Base-by-base conservation (phyloP, 1,140 invertebrate genomes). In the Lordiphosa stackelbergi region DNA sequence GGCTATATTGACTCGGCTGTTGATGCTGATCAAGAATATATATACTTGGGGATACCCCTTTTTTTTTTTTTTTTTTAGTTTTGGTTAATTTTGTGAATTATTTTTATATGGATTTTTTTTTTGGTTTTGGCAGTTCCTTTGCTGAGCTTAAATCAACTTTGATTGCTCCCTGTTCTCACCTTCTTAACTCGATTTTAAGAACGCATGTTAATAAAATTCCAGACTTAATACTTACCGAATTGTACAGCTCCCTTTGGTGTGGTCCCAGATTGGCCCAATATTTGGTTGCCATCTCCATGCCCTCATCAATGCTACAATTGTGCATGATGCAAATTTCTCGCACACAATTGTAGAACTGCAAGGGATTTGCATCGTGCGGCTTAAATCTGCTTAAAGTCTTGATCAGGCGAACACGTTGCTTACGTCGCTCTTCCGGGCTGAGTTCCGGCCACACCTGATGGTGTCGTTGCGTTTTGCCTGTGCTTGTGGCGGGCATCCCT, bases 261-360 rank as follows among this genome's bases (percentile, higher is more conserved):
- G 7, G 13, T 11, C 31, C 16, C 46, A 52, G 0, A 83, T 52
- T 2, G 35, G 57, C 42, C 78, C 78, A 83, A 11, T 37, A 13
- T 0, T 37, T 1, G 5, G 48, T 52, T 5, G 77, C 65, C n/a
- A 54, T 41, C 2, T 66, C 69, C 38, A 83, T 47, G 0, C 78
- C 72, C 52, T 84, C 77, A 10, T 83, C 77, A 12, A 83, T 73
- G 58, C 77, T 58, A 41, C 77, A 83, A 5, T 77, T 77, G 60
- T 84, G 73, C 42, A 83, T 72, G 1, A 83, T 83, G 53, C 77
- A 83, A 4, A 60, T 51, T 22, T 83, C 77, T 0, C 77, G 38
- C 5, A 83, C 73, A 40, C 59, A 83, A 28, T 83, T 83, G 24
- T 84, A 83, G 35, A 84, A 83, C 51, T 83, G 77, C 5, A 63